Percentiles rank a stretch among this genome's conserved stretches.
Conservation (phyloP, 92 coral and sea anemone genomes). For the Heteractis magnifica region DNA sequence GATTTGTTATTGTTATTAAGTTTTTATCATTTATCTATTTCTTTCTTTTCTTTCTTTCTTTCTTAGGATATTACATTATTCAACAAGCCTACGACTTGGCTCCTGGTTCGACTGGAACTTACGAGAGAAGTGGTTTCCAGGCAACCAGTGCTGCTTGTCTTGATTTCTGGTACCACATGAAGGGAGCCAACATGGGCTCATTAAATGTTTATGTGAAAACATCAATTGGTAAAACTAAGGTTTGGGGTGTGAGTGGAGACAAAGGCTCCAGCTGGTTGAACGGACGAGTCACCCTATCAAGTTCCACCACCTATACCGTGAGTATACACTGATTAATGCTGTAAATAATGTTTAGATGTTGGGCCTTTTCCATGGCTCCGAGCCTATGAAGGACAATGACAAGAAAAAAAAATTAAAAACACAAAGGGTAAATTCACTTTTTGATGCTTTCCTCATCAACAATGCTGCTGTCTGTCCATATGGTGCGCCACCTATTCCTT, state of each 20-base stretch:
- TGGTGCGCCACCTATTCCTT: too few species aligned
- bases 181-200: slow-evolving; percentile 40
- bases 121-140: slow-evolving; percentile 18
- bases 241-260: slow-evolving; percentile 31
- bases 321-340: neutral
- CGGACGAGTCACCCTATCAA: slow-evolving; percentile 15
- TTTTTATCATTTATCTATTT: neutral
- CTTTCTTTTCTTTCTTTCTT: neutral
- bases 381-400: too few species aligned
- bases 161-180: slow-evolving; percentile 42
- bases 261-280: slow-evolving; percentile 30
- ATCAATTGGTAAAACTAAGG: neutral
- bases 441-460: too few species aligned
- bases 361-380: too few species aligned
- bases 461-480: too few species aligned
- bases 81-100: slow-evolving; percentile 9
- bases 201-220: slow-evolving; percentile 29
- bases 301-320: slow-evolving; percentile 25
- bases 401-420: too few species aligned
- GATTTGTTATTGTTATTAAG: too few species aligned
- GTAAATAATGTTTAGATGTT: neutral
- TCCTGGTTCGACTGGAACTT: slow-evolving; percentile 1
- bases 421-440: too few species aligned
- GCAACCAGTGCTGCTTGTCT: slow-evolving; percentile 30
- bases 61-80: neutral